Percentiles rank a stretch among this genome's conserved stretches.
Evolutionary conservation across 1,140 invertebrate species (phyloP).

Genomic region (Pogonomyrmex californicus): DNA sequence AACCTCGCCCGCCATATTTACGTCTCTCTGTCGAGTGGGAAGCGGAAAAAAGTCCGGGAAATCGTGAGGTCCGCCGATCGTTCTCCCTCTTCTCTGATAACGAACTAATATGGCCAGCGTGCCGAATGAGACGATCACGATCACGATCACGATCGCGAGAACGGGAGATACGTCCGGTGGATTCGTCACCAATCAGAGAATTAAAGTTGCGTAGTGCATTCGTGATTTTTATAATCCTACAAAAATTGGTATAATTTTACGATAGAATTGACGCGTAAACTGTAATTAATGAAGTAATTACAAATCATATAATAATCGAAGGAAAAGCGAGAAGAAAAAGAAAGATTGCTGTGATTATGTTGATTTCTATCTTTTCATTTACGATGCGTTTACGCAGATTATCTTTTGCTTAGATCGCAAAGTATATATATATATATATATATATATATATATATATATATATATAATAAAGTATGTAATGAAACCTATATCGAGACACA

Average conservation of each 20-base stretch:
- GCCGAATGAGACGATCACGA: background rate
- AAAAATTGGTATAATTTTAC: background rate
- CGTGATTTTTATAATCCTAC: background rate
- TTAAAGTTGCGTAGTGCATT: background rate
- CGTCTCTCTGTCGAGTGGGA: constrained; percentile 74
- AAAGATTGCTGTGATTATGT: background rate
- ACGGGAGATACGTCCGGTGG: background rate
- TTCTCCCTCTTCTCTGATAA: constrained; percentile 8
- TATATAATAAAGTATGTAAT: background rate
- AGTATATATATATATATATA: no score
- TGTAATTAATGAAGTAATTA: background rate
- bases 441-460: no score
- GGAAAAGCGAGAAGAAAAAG: background rate
- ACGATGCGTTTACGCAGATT: background rate
- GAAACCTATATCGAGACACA: background rate
- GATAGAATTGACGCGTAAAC: background rate
- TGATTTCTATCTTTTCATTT: background rate
- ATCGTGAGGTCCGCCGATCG: constrained; percentile 52
- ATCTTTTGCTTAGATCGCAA: background rate
- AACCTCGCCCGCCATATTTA: constrained; percentile 85
- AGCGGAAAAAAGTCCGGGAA: constrained; percentile 74
- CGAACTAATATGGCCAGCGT: background rate
- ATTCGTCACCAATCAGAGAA: background rate
- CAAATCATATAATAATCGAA: background rate
- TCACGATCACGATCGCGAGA: constrained; percentile 25